Evolutionary conservation across 2,797 vertebrate genomes (phyloP), one percentile per base, ranked within the genome.

Genomic region (Tauraco hartlaubi): DNA sequence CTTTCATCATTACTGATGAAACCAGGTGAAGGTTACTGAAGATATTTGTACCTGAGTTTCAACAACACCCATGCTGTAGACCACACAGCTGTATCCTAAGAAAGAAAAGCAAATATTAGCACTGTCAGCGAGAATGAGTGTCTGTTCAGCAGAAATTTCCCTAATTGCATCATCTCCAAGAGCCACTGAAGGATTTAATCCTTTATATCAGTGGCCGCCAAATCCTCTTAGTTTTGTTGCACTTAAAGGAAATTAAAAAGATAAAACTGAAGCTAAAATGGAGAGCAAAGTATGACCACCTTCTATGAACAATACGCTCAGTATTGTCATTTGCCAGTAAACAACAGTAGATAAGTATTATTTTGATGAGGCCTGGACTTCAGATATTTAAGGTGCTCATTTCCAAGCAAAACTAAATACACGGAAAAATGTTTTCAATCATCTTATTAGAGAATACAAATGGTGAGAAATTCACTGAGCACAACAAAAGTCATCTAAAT

Each of bases 201-300:
- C 54, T 84, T 75, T 68, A 31, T 61, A 86, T 81, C 51, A 85
- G 31, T 8, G 9, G 29, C 55, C 0, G 0, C 22, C 63, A 92
- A 76, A 91, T 79, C 71, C 48, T 87, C 62, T 67, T 52, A 73
- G n/a, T 94, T 92, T 43, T 55, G 28, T 79, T 94, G 46, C 63
- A 67, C 71, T 46, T 37, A 69, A 83, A 94, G 92, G 88, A 95
- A 94, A 96, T 88, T 88, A 90, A 92, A 96, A 93, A 92, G 90
- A 83, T 85, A 93, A 94, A 90, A 59, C 49, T 74, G 79, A 83
- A 71, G 76, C 41, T 83, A 90, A 88, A 80, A 85, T 88, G 33
- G 48, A 92, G 26, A 94, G 64, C 3, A 64, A 88, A 73, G 37
- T 71, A 76, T 62, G 59, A 64, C 35, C 31, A 88, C 33, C 37